These are phyloP conservation scores for Leptinotarsa undecemlineata DNA, from an alignment of 1,140 invertebrate species.

Conservation along the genomic window DNA sequence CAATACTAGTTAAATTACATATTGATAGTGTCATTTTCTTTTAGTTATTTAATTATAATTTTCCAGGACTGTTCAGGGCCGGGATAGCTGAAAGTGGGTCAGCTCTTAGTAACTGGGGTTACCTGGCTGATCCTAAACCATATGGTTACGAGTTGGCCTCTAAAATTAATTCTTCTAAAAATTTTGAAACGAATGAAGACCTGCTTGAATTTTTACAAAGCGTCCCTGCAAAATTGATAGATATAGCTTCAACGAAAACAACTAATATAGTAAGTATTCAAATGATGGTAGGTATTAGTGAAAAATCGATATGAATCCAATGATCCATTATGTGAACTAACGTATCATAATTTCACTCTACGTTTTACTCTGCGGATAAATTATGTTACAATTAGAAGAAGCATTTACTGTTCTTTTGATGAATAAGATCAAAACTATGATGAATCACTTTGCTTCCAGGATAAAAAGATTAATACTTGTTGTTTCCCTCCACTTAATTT, in stretches of 20 bases:
- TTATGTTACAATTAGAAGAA: no score
- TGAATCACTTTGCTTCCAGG: no score
- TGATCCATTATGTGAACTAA: no score
- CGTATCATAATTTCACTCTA: no score
- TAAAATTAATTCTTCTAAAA: constrained; percentile 10
- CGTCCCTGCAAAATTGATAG: constrained; percentile 26
- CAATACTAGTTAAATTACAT: no score
- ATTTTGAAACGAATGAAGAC: constrained; percentile 11
- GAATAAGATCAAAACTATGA: no score
- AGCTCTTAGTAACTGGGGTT: constrained; percentile 32
- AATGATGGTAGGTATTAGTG: neutral
- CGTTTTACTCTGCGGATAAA: no score
- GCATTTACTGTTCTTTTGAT: no score
- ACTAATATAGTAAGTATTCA: constrained; percentile 28
- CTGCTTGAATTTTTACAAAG: constrained; percentile 31
- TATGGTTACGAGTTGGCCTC: constrained; percentile 29
- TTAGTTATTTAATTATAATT: neutral
- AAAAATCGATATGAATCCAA: no score
- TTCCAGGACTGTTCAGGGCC: constrained; percentile 37
- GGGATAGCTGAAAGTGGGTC: constrained; percentile 40
- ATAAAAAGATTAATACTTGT: no score
- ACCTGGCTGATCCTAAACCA: constrained; percentile 24
- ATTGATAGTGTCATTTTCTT: no score
- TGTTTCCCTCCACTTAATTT: no score
- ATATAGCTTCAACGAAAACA: constrained; percentile 30